Base-by-base conservation (phyloP, 2,797 vertebrate species). In the Sebastes oblongus region DNA sequence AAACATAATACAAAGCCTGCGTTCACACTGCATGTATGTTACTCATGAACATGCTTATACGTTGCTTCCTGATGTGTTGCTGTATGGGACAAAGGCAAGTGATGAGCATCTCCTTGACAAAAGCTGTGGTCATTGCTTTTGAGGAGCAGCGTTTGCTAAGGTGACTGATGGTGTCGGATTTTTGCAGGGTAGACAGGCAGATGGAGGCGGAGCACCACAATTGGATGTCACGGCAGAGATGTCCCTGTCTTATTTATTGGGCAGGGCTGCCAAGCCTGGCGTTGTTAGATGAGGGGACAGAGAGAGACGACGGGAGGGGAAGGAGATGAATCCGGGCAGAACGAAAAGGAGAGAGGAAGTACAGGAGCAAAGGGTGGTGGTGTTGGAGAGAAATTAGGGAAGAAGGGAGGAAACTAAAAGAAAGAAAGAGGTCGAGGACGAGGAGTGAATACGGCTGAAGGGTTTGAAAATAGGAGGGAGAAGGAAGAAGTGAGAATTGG, bases 181-280 rank as follows among this genome's bases (percentile, higher is more conserved):
- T 52, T 52, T 52, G 20, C 78, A 77, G 54, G 67, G 61, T 66
- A 73, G 82, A 76, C 76, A 36, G 75, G 77, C 75, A 59, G 81
- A 84, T 58, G 56, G 82, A 86, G 74, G 83, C 61, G 54, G 73
- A 72, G 75, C 61, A 10, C 73, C 60, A 73, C 85, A 82, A 77
- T 81, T 75, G 80, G 79, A 86, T 88, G 87, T 86, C 83, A 90
- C 74, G 34, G 86, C 54, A 67, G 69, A 67, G 68, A 86, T 75
- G 85, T 86, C 72, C 54, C 52, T 20, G 74, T 90, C 85, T 88
- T 90, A 91, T 93, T 89, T 88, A 90, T 90, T 62, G 71, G 81
- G 85, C 71, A 55, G 68, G 52, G 58, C 66, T 85, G 84, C 75
- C 79, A 83, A 79, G 76, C 25, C 20, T 30, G 59, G 58, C 65